Evolutionary conservation across 2,113 vertebrate species (phyloP).

Genomic region (Pelecanus crispus): DNA sequence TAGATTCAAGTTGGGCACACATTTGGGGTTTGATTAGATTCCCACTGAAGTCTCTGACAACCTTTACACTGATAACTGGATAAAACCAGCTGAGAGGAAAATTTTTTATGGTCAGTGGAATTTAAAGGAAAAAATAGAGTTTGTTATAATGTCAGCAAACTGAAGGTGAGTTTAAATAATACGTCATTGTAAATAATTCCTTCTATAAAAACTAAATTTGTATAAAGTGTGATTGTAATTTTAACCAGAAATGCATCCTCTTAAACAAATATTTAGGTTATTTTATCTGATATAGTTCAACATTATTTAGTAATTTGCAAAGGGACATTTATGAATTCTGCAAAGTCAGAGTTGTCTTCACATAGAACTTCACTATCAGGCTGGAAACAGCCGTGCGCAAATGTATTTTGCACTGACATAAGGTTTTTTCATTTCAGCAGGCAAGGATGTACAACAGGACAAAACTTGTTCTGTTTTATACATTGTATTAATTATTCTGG

Average conservation of each 20-base stretch:
- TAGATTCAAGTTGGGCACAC: background rate
- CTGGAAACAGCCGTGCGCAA: background rate
- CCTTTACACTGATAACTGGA: conserved; percentile 53
- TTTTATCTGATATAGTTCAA: background rate
- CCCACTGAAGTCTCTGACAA: background rate
- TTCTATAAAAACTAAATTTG: conserved; percentile 44
- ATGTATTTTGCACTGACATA: background rate
- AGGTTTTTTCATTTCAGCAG: background rate
- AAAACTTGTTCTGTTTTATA: background rate
- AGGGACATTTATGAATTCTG: background rate
- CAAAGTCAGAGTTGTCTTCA: background rate
- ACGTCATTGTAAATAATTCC: background rate
- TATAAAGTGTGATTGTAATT: background rate
- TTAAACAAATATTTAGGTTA: background rate
- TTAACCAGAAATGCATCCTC: background rate
- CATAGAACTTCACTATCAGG: background rate
- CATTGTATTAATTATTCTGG: background rate
- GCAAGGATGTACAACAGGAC: background rate
- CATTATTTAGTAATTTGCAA: background rate
- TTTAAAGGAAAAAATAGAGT: conserved; percentile 37
- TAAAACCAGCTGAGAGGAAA: conserved; percentile 23
- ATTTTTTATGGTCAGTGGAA: conserved; percentile 38
- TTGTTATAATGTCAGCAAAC: conserved; percentile 37
- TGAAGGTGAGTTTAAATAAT: conserved; percentile 48
- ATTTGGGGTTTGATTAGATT: conserved; percentile 1